A percentile compares a stretch with the other conserved stretches of the same genome.
These are phyloP conservation scores for Nomada lathburiana DNA, from an alignment of 2,888 invertebrate species.

Conservation along the genomic window DNA sequence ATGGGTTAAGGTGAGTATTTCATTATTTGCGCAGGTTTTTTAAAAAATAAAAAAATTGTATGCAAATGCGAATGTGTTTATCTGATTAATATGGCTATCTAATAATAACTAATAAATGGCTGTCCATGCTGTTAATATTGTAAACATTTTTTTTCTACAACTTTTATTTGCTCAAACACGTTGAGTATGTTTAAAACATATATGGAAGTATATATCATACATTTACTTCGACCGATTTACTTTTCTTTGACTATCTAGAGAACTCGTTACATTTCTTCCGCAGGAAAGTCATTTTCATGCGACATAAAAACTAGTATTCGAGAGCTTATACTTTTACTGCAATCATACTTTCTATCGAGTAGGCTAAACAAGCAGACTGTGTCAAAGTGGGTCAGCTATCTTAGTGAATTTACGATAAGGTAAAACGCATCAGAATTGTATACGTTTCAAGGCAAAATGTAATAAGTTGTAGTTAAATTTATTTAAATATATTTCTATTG, in stretches of 20 bases:
- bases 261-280: too few relatives aligned
- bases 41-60: too few relatives aligned
- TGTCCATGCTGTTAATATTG: too few relatives aligned
- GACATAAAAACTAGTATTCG: background rate
- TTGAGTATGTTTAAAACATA: background rate
- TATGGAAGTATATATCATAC: background rate
- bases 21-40: too few relatives aligned
- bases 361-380: conserved; percentile 18
- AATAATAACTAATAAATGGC: too few relatives aligned
- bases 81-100: too few relatives aligned
- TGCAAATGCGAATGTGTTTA: too few relatives aligned
- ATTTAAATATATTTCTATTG: background rate
- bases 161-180: too few relatives aligned
- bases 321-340: conserved; percentile 9
- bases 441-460: background rate
- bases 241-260: too few relatives aligned
- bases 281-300: background rate
- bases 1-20: too few relatives aligned
- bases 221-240: background rate
- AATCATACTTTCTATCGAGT: conserved; percentile 30
- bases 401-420: background rate
- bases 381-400: conserved; percentile 21
- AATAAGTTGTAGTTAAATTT: background rate
- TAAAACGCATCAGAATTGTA: background rate
- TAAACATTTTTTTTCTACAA: too few relatives aligned